A percentile compares a stretch with the other conserved stretches of the same genome.
These are phyloP conservation scores for Otocyon megalotis DNA, from an alignment of 2,113 vertebrate genomes.

Conservation along the genomic window DNA sequence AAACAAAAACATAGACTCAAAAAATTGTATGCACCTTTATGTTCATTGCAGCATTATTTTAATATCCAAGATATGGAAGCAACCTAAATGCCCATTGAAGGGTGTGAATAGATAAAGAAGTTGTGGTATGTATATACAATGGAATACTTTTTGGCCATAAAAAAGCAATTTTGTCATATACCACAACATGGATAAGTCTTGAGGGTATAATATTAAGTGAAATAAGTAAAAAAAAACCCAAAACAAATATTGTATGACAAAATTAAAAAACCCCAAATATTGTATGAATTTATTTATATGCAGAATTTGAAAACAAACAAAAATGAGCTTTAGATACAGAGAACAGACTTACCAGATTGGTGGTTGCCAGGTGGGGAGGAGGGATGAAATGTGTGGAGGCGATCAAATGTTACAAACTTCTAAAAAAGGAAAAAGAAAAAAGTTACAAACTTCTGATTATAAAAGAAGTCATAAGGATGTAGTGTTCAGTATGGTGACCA, in stretches of 20 bases:
- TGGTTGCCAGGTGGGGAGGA: not conserved
- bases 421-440: not conserved
- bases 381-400: not conserved
- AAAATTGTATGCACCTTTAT: not conserved
- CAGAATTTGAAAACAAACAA: not conserved
- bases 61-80: not conserved
- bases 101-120: not conserved
- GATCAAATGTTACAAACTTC: not conserved
- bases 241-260: not conserved
- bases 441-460: not conserved
- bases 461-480: not conserved
- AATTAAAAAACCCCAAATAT: not conserved
- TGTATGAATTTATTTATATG: not conserved
- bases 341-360: not conserved
- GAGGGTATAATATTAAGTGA: not conserved
- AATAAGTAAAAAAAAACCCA: not conserved
- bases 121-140: not conserved
- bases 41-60: not conserved
- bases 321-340: not conserved
- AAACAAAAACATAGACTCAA: not conserved
- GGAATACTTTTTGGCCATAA: not conserved
- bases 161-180: not conserved
- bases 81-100: not conserved
- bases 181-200: not conserved
- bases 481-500: not conserved